phyloP scores from a whole-genome alignment of 1,140 invertebrate species.

The Cotesia vestalis region DNA sequence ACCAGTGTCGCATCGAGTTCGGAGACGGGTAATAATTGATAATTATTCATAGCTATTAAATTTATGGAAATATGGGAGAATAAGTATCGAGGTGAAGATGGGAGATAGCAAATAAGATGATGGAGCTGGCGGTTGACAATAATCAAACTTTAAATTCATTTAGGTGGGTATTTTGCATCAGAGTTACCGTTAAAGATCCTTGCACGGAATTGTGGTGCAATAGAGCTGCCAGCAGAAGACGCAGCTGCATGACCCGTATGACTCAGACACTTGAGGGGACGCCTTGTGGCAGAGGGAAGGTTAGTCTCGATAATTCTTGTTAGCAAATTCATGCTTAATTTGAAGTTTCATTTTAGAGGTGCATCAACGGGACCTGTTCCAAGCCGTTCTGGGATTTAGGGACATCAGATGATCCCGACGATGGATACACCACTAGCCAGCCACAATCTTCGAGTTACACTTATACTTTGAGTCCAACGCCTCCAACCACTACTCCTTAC shows the following conservation, averaged over 20 bases:
- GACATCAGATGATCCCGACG: no score
- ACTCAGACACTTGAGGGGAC: constrained; percentile 18
- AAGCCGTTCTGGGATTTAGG: no score
- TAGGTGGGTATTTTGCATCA: constrained; percentile 18
- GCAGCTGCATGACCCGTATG: constrained; percentile 21
- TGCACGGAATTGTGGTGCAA: constrained; percentile 24
- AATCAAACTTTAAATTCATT: neutral
- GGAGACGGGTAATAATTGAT: constrained; percentile 15
- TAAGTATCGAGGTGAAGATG: no score
- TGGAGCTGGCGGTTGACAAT: no score
- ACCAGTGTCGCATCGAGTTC: constrained; percentile 25
- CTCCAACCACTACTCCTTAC: neutral
- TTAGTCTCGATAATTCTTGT: neutral
- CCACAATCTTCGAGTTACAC: neutral
- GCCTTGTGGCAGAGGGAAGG: constrained; percentile 15
- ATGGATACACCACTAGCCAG: no score
- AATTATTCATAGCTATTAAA: neutral
- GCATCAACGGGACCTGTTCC: constrained; percentile 15
- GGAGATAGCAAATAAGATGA: no score
- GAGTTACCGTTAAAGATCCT: constrained; percentile 9
- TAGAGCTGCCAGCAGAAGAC: constrained; percentile 1
- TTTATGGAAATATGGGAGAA: neutral
- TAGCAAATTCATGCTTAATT: neutral
- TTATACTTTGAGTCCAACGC: neutral
- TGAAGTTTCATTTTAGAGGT: neutral